Conservation (phyloP, 1,140 invertebrate species). For the Archegozetes longisetosus region DNA sequence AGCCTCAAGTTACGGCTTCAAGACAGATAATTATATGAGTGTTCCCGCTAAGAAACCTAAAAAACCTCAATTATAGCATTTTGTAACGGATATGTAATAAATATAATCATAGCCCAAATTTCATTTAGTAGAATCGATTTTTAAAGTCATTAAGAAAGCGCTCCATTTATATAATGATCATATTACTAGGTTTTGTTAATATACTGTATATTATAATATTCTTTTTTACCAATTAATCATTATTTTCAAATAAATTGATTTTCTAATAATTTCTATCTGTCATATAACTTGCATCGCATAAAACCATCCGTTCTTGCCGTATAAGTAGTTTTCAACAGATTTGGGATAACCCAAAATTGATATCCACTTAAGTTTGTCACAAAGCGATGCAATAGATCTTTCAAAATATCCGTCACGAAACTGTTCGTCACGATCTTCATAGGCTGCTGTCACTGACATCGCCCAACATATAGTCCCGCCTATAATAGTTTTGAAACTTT, state of each 20-base stretch:
- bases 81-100: too few species aligned
- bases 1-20: background rate
- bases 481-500: too few species aligned
- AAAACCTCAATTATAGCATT: background rate
- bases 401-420: constrained; percentile 9
- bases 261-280: background rate
- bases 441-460: background rate
- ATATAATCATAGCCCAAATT: too few species aligned
- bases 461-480: constrained; percentile 10
- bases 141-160: too few species aligned
- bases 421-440: constrained; percentile 5
- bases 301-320: background rate
- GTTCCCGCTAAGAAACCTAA: background rate
- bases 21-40: background rate
- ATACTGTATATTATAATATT: too few species aligned
- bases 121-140: too few species aligned
- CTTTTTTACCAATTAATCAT: too few species aligned
- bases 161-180: too few species aligned
- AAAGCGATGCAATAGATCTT: background rate
- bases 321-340: background rate
- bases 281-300: constrained; percentile 14
- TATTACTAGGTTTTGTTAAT: too few species aligned
- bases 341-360: constrained; percentile 10
- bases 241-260: too few species aligned
- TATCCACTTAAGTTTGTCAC: constrained; percentile 3